phyloP scores from a whole-genome alignment of 2,113 vertebrate genomes.

The Leucosticte australis region DNA sequence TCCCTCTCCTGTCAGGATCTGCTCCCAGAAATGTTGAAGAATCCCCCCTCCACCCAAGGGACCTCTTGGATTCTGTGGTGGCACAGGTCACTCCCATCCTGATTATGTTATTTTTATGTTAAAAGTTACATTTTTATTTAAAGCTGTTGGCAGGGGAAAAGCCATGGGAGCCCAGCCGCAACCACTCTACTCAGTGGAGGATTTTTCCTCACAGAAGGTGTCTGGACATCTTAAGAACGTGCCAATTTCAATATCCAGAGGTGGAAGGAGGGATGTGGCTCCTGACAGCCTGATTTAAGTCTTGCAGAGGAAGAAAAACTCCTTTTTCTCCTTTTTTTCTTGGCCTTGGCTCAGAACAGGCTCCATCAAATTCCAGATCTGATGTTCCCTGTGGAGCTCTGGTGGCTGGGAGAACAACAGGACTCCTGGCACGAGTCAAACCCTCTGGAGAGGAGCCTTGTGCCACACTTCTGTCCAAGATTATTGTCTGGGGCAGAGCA shows the following conservation, averaged over 20 bases:
- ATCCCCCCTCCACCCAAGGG: background rate
- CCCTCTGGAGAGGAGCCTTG: background rate
- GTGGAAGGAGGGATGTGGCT: background rate
- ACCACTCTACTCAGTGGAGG: accelerated
- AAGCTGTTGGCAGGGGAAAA: background rate
- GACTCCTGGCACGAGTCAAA: background rate
- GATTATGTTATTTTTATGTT: background rate
- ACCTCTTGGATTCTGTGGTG: background rate
- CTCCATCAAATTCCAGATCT: background rate
- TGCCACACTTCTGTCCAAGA: background rate
- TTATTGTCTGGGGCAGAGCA: accelerated
- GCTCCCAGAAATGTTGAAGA: accelerated
- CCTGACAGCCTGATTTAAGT: background rate
- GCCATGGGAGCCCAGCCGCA: background rate
- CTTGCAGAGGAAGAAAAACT: background rate
- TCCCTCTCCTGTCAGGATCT: accelerated
- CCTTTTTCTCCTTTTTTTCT: background rate
- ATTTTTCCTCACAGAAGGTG: background rate
- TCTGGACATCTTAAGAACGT: background rate
- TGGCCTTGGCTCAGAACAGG: background rate
- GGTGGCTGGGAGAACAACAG: background rate
- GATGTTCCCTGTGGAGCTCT: background rate
- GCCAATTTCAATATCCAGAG: background rate
- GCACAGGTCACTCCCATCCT: background rate
- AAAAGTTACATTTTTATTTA: background rate